phyloP scores from a whole-genome alignment of 2,888 invertebrate species.

The Emmelina monodactyla region DNA sequence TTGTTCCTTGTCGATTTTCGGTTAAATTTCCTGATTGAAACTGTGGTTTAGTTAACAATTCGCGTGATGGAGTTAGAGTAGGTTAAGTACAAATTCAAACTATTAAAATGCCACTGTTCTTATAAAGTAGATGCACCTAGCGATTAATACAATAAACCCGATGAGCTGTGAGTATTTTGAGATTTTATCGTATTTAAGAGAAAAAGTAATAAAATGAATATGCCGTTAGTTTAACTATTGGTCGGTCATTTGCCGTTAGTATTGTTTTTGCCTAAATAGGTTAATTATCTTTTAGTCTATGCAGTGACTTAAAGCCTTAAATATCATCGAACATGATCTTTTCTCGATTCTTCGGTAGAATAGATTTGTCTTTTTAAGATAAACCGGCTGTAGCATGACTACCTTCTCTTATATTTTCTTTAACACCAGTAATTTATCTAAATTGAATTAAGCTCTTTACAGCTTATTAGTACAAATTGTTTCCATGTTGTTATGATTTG shows the following conservation, averaged over 20 bases:
- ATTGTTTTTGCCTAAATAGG: constrained; percentile 59
- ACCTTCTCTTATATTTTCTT: no score
- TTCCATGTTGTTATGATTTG: no score
- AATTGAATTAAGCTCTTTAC: no score
- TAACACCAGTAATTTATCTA: no score
- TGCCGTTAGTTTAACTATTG: constrained; percentile 43
- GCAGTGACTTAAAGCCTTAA: constrained; percentile 38
- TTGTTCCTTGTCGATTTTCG: constrained; percentile 5
- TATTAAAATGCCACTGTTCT: constrained; percentile 64
- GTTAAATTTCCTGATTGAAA: constrained; percentile 16
- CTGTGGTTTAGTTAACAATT: constrained; percentile 13
- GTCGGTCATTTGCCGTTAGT: constrained; percentile 41
- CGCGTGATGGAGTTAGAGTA: constrained; percentile 42
- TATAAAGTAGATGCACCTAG: constrained; percentile 66
- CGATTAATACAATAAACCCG: constrained; percentile 63
- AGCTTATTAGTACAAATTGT: no score
- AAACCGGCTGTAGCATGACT: not conserved
- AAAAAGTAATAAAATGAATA: constrained; percentile 34
- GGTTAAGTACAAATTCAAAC: constrained; percentile 65
- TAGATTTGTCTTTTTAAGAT: constrained; percentile 11
- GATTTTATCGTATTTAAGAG: constrained; percentile 64
- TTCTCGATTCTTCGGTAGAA: constrained; percentile 26
- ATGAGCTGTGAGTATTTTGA: constrained; percentile 67
- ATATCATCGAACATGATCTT: constrained; percentile 28
- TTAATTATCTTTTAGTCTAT: constrained; percentile 41